Evolutionary conservation across 2,113 vertebrate species (phyloP).

Genomic region (Eurypyga helias): DNA sequence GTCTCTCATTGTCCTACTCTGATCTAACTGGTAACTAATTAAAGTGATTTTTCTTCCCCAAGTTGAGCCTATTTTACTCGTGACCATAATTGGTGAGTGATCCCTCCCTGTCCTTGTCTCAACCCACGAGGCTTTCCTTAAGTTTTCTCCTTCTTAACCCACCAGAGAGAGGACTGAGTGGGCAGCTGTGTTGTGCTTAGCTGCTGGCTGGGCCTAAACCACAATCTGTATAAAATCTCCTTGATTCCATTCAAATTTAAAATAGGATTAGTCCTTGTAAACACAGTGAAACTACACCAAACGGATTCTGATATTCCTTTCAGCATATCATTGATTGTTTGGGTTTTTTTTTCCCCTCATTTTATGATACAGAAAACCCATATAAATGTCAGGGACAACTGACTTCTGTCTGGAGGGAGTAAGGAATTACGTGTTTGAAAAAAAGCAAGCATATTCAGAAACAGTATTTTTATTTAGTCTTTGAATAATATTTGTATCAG

Average conservation of each 20-base stretch:
- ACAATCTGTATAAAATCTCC: not conserved
- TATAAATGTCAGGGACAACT: not conserved
- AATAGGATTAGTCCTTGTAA: not conserved
- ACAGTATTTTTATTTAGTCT: not conserved
- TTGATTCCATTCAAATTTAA: not conserved
- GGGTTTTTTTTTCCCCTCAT: fast-evolving
- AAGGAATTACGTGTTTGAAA: not conserved
- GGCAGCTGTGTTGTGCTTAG: too few relatives aligned
- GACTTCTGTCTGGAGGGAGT: not conserved
- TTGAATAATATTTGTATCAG: not conserved
- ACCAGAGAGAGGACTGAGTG: too few relatives aligned
- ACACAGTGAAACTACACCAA: not conserved
- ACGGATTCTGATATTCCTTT: not conserved
- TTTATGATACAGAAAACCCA: not conserved
- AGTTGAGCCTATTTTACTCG: too few relatives aligned
- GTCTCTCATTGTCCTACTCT: too few relatives aligned
- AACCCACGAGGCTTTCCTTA: too few relatives aligned
- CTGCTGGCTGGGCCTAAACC: too few relatives aligned
- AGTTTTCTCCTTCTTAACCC: too few relatives aligned
- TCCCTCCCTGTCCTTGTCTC: too few relatives aligned
- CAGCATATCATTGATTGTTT: not conserved
- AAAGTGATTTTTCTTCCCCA: too few relatives aligned
- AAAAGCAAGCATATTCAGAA: not conserved
- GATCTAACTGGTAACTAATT: too few relatives aligned
- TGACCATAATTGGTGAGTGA: too few relatives aligned